Evolutionary conservation across 2,888 invertebrate genomes (phyloP).

Genomic region (Rhingia rostrata): DNA sequence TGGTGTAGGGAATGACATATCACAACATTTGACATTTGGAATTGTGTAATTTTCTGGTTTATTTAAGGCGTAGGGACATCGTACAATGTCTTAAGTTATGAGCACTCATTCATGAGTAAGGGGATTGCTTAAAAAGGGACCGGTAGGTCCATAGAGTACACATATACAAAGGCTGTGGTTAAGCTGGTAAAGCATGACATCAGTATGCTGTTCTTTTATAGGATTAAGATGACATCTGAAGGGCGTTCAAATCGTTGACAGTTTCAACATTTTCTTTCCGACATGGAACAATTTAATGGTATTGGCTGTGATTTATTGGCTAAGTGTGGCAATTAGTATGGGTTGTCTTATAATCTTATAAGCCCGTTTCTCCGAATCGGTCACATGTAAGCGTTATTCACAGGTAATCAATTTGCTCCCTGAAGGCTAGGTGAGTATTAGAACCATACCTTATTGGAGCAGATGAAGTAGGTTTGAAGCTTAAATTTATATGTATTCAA

Average conservation of each 20-base stretch:
- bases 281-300: neutral
- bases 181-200: neutral
- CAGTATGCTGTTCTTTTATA: neutral
- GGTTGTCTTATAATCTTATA: too few species aligned
- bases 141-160: neutral
- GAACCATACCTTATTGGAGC: too few species aligned
- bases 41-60: conserved; percentile 32
- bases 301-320: neutral
- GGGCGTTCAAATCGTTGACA: neutral
- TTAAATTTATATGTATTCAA: too few species aligned
- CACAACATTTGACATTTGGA: conserved; percentile 34
- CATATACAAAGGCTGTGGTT: too few species aligned
- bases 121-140: conserved; percentile 6
- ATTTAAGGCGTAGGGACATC: conserved; percentile 6
- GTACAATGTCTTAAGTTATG: conserved; percentile 5
- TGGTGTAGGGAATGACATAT: conserved; percentile 1
- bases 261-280: too few species aligned
- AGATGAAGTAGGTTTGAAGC: too few species aligned
- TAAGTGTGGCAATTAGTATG: neutral
- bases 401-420: too few species aligned
- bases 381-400: too few species aligned
- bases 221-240: neutral
- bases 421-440: too few species aligned
- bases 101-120: neutral
- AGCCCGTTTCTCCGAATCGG: too few species aligned